These are phyloP conservation scores for Cantharis lateralis DNA, from an alignment of 2,888 invertebrate genomes.

Conservation along the genomic window DNA sequence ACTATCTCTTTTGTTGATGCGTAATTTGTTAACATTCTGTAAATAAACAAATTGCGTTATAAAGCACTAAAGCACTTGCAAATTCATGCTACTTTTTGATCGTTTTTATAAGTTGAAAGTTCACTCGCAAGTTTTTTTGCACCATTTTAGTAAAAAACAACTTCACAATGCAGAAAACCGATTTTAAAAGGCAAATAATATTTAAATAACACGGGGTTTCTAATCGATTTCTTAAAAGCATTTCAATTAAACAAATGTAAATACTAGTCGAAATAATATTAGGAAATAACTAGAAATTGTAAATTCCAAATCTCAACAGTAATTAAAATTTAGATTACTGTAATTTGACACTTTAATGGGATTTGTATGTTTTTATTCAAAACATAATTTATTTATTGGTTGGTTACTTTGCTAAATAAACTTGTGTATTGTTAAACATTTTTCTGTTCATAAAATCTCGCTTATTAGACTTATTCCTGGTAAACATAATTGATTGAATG, in stretches of 20 bases:
- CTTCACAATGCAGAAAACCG: background rate
- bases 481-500: too few species aligned
- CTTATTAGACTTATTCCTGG: too few species aligned
- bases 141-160: background rate
- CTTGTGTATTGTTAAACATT: background rate
- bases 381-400: background rate
- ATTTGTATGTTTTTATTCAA: conserved; percentile 30
- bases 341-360: conserved; percentile 36
- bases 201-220: background rate
- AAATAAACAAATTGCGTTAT: background rate
- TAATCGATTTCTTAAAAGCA: background rate
- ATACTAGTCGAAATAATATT: background rate
- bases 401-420: background rate
- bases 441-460: background rate
- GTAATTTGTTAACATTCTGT: conserved; percentile 16
- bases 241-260: background rate
- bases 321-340: conserved; percentile 21
- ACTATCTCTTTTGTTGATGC: conserved; percentile 8
- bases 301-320: background rate
- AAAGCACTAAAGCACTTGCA: background rate
- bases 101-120: background rate
- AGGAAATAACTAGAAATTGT: background rate
- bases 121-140: background rate
- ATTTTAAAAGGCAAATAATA: background rate
- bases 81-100: background rate